Conservation (phyloP, 2,797 vertebrate genomes). For the Takifugu ocellatus region DNA sequence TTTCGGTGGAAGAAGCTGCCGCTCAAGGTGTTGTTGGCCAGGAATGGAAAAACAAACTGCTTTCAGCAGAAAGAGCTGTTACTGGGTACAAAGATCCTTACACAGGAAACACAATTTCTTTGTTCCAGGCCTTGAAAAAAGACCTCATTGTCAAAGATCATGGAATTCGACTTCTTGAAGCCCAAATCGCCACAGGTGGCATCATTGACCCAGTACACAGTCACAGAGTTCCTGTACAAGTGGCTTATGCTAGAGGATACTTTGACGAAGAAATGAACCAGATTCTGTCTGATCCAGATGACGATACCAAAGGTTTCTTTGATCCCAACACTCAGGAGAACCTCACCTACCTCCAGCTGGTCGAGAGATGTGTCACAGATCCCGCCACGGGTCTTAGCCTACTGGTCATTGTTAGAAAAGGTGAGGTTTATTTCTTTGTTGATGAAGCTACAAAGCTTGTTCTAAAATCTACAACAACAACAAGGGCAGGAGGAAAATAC, state of each 20-base stretch:
- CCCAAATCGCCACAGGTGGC: constrained; percentile 85
- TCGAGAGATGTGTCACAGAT: constrained; percentile 80
- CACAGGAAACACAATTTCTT: constrained; percentile 75
- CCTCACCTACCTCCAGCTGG: constrained; percentile 83
- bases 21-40: constrained; percentile 39
- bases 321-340: constrained; percentile 87
- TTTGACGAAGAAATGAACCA: constrained; percentile 75
- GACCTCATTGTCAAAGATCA: constrained; percentile 79
- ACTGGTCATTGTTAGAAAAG: constrained; percentile 56
- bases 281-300: constrained; percentile 72
- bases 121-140: constrained; percentile 86
- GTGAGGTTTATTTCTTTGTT: constrained; percentile 68
- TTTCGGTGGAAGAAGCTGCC: constrained; percentile 78
- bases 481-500: constrained; percentile 63
- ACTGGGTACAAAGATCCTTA: constrained; percentile 85
- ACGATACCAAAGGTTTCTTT: constrained; percentile 86
- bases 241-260: constrained; percentile 69
- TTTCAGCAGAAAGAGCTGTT: constrained; percentile 79
- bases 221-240: constrained; percentile 74
- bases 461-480: constrained; percentile 54
- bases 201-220: constrained; percentile 81
- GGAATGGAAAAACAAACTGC: constrained; percentile 81
- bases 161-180: constrained; percentile 82
- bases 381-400: constrained; percentile 62
- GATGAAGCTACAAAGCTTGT: constrained; percentile 58